Evolutionary conservation across 1,140 invertebrate genomes (phyloP).

Genomic region (Pseudomyrmex flavicornis): DNA sequence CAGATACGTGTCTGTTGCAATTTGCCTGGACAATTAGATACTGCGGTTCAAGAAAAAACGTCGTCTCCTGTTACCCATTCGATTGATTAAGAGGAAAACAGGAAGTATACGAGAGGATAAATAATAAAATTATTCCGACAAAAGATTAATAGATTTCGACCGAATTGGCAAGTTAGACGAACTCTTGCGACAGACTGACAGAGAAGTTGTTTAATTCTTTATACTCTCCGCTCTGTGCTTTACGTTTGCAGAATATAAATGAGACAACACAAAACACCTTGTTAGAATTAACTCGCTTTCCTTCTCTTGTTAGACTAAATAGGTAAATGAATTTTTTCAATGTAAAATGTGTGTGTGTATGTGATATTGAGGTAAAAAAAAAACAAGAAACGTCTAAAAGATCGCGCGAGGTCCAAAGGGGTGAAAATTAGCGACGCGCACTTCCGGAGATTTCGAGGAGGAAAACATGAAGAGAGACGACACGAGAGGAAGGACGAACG

Average conservation of each 20-base stretch:
- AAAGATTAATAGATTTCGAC: conserved; percentile 14
- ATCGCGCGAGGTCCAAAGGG: not conserved
- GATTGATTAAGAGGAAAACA: not conserved
- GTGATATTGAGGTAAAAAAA: conserved; percentile 1
- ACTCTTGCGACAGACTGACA: not conserved
- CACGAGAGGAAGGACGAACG: conserved; percentile 49
- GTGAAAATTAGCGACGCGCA: conserved; percentile 27
- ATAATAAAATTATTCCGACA: conserved; percentile 10
- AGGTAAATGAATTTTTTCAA: not conserved
- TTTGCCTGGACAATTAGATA: conserved; percentile 52
- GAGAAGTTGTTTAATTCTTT: conserved; percentile 38
- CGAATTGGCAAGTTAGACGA: conserved; percentile 23
- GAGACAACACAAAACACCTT: too few species aligned
- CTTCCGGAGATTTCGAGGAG: conserved; percentile 24
- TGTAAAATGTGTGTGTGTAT: not conserved
- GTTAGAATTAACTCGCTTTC: not conserved
- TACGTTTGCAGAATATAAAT: conserved; percentile 24
- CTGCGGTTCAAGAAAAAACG: conserved; percentile 3
- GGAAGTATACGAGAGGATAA: not conserved
- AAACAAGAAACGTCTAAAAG: not conserved
- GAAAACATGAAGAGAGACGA: conserved; percentile 20
- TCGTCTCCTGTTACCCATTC: not conserved
- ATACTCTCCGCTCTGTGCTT: not conserved
- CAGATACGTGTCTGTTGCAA: conserved; percentile 42
- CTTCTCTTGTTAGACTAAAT: not conserved